phyloP scores from a whole-genome alignment of 2,113 vertebrate genomes.

The Naja naja region DNA sequence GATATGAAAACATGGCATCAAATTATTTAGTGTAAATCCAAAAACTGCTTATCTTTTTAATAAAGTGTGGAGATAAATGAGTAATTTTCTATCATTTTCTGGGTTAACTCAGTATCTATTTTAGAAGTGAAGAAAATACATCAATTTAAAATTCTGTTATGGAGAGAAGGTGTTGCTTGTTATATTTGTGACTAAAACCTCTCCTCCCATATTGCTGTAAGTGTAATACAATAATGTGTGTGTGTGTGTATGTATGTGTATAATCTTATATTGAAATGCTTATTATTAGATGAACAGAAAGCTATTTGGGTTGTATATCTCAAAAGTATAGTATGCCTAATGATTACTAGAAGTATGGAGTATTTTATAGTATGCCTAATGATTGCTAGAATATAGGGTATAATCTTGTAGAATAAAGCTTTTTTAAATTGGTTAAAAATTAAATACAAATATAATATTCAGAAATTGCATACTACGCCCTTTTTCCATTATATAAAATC shows the following conservation, averaged over 20 bases:
- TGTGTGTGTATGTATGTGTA: background rate
- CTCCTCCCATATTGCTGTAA: slow-evolving; percentile 12
- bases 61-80: slow-evolving; percentile 66
- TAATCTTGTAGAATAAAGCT: slow-evolving; percentile 13
- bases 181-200: background rate
- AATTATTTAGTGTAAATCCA: slow-evolving; percentile 35
- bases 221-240: background rate
- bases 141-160: slow-evolving; percentile 57
- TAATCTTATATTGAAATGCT: slow-evolving; percentile 40
- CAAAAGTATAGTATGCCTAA: slow-evolving; percentile 27
- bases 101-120: slow-evolving; percentile 74
- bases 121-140: slow-evolving; percentile 63
- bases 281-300: slow-evolving; percentile 16
- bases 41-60: slow-evolving; percentile 46
- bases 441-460: background rate
- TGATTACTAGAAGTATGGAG: background rate
- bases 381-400: slow-evolving; percentile 14
- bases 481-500: background rate
- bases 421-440: background rate
- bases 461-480: background rate
- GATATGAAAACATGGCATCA: slow-evolving; percentile 5
- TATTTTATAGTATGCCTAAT: slow-evolving; percentile 25
- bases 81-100: slow-evolving; percentile 69
- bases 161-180: slow-evolving; percentile 19
- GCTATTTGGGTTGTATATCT: background rate